phyloP scores from a whole-genome alignment of 1,140 invertebrate species.

The Piezodorus guildinii region DNA sequence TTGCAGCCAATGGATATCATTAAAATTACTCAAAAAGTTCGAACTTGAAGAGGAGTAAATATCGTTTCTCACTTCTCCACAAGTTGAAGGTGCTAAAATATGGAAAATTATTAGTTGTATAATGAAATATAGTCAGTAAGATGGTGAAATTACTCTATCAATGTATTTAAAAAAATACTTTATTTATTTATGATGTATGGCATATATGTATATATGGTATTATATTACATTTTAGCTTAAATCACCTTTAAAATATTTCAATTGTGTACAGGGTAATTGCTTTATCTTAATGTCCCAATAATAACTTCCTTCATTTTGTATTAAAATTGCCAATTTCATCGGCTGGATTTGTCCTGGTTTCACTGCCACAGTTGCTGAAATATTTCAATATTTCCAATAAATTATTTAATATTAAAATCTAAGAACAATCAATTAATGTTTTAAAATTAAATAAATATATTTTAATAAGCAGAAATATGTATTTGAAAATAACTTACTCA shows the following conservation, averaged over 20 bases:
- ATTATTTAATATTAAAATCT: too few relatives aligned
- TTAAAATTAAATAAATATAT: too few relatives aligned
- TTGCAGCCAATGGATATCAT: not conserved
- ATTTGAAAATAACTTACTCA: too few relatives aligned
- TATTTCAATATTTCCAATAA: not conserved
- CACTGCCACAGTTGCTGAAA: conserved; percentile 34
- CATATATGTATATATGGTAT: not conserved
- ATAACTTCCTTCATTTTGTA: conserved; percentile 33
- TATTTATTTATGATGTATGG: not conserved
- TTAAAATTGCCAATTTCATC: conserved; percentile 32
- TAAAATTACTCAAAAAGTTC: not conserved
- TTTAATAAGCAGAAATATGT: too few relatives aligned
- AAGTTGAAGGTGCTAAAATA: not conserved
- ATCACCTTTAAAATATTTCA: conserved; percentile 30
- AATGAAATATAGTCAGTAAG: not conserved
- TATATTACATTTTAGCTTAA: not conserved
- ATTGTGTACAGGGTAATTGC: conserved; percentile 32
- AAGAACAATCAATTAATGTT: too few relatives aligned
- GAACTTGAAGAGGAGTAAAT: conserved; percentile 1
- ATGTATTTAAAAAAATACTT: not conserved
- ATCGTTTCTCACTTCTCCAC: conserved; percentile 22
- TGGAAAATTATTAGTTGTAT: not conserved
- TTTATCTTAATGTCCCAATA: conserved; percentile 34
- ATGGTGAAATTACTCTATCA: not conserved
- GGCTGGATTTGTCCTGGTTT: conserved; percentile 32